Conservation (phyloP, 2,888 invertebrate species). For the Macrostomum cliftonense region DNA sequence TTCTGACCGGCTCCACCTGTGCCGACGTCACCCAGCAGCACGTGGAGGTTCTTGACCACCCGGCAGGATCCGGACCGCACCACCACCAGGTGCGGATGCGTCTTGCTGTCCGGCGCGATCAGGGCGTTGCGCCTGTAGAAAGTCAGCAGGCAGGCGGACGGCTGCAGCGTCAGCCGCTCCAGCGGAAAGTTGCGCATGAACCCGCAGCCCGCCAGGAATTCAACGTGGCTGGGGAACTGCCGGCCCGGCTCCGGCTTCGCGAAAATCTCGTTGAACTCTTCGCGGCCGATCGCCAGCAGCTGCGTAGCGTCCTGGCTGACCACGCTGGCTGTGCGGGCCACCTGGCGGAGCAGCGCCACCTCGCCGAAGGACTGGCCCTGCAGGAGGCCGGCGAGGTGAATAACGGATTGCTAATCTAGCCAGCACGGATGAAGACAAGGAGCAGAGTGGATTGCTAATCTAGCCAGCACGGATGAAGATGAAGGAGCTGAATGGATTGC, state of each 20-base stretch:
- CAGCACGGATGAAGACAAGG: no score
- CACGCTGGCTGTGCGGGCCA: constrained; percentile 30
- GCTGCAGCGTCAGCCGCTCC: constrained; percentile 22
- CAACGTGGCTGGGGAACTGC: constrained; percentile 26
- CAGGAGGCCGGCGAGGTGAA: no score
- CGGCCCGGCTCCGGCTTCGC: constrained; percentile 22
- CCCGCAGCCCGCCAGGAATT: constrained; percentile 18
- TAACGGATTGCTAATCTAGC: no score
- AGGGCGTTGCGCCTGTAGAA: constrained; percentile 22
- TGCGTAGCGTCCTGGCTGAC: constrained; percentile 28
- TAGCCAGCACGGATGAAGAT: no score
- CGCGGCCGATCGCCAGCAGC: constrained; percentile 27
- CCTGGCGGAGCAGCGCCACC: constrained; percentile 26
- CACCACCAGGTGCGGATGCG: no score
- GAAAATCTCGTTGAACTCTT: constrained; percentile 33
- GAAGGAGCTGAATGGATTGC: no score
- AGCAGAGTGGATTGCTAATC: no score
- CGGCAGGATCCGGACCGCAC: no score
- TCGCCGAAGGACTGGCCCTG: constrained; percentile 10
- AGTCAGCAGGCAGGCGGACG: constrained; percentile 28
- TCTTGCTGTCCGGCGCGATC: no score
- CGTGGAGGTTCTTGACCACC: no score
- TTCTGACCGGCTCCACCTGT: no score
- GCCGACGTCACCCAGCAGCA: no score
- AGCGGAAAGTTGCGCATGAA: constrained; percentile 32